phyloP scores from a whole-genome alignment of 2,113 vertebrate species.

The Siphamia tubifer region DNA sequence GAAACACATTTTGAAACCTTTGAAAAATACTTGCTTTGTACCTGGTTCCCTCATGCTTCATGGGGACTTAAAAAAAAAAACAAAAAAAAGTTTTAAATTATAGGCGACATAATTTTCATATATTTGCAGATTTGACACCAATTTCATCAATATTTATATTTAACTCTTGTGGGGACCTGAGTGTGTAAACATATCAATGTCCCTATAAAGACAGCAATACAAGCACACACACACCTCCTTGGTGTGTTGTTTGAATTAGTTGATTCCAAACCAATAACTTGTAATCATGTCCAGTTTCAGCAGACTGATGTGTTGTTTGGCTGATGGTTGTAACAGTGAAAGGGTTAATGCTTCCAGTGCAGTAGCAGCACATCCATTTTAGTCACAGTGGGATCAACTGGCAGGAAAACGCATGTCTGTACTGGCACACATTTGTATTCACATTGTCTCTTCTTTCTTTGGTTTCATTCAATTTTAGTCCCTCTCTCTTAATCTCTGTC shows the following conservation, averaged over 20 bases:
- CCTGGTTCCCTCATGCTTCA: no score
- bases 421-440: conserved; percentile 53
- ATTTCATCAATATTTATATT: no score
- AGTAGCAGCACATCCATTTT: conserved; percentile 51
- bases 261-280: conserved; percentile 62
- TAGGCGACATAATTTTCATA: no score
- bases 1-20: no score
- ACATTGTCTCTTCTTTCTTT: conserved; percentile 34
- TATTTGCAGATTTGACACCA: no score
- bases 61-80: no score
- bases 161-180: no score
- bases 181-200: no score
- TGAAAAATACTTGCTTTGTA: no score
- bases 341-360: conserved; percentile 51
- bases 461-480: conserved; percentile 2
- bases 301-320: conserved; percentile 59
- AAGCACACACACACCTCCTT: conserved; percentile 45
- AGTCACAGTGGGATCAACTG: conserved; percentile 66
- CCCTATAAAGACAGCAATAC: no score
- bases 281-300: conserved; percentile 55
- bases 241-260: conserved; percentile 59
- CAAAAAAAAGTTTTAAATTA: no score
- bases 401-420: conserved; percentile 41
- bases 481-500: no score
- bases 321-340: conserved; percentile 60